Conservation (phyloP, 2,113 vertebrate species). For the Scalopus aquaticus region DNA sequence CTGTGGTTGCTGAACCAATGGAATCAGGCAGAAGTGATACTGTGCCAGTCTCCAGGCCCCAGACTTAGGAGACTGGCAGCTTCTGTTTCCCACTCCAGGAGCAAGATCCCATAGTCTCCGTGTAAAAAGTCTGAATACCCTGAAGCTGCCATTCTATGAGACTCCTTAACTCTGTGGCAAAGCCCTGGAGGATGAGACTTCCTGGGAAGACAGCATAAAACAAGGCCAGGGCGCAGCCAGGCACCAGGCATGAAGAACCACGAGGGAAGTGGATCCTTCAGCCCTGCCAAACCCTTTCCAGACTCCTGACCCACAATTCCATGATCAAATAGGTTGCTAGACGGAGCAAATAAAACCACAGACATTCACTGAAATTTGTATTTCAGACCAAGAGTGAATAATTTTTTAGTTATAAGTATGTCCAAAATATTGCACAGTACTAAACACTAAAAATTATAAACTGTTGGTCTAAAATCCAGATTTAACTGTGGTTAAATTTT, state of each 20-base stretch:
- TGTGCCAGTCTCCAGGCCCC: background rate
- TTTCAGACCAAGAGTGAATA: background rate
- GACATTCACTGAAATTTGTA: background rate
- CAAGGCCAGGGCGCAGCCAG: too few species aligned
- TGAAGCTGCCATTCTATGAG: background rate
- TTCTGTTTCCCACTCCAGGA: background rate
- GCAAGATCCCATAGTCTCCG: background rate
- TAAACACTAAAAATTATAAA: background rate
- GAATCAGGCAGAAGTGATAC: background rate
- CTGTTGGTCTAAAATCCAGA: background rate
- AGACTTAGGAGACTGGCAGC: background rate
- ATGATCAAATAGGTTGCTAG: background rate
- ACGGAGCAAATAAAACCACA: background rate
- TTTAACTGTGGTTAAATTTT: background rate
- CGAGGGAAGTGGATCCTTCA: background rate
- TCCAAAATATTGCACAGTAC: background rate
- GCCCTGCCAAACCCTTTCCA: background rate
- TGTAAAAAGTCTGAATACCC: background rate
- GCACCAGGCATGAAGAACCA: background rate
- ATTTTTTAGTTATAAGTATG: background rate
- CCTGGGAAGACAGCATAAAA: background rate
- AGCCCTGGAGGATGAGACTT: background rate
- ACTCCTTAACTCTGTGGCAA: background rate
- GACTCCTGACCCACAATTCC: background rate
- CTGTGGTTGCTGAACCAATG: background rate